phyloP scores from a whole-genome alignment of 2,113 vertebrate species.

The Butastur rufipennis region DNA sequence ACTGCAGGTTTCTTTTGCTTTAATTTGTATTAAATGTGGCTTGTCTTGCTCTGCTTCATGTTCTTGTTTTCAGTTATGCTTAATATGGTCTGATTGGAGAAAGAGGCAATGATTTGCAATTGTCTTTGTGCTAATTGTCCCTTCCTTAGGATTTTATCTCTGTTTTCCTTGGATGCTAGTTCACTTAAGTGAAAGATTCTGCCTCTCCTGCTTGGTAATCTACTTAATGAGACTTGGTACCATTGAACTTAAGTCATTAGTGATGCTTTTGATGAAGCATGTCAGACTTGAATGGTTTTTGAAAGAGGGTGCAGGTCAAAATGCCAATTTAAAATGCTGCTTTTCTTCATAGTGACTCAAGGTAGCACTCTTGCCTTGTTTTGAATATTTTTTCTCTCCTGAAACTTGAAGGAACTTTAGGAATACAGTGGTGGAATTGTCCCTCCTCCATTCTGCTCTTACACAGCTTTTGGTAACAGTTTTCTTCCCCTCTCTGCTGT shows the following conservation, averaged over 20 bases:
- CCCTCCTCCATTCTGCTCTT: neutral
- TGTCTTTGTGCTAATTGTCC: neutral
- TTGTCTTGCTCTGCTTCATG: neutral
- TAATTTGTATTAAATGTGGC: neutral
- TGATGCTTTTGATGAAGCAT: neutral
- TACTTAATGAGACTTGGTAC: neutral
- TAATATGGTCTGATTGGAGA: neutral
- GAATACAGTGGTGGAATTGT: neutral
- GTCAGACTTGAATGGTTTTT: neutral
- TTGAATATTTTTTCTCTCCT: neutral
- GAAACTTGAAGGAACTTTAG: neutral
- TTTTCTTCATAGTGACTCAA: neutral
- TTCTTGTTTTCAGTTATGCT: neutral
- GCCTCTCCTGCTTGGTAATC: neutral
- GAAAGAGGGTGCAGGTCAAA: neutral
- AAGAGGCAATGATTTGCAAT: neutral
- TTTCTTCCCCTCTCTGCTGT: neutral
- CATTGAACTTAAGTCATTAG: neutral
- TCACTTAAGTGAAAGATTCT: neutral
- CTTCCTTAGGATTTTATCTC: neutral
- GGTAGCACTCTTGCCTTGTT: neutral
- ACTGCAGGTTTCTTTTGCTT: neutral
- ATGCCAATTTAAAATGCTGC: neutral
- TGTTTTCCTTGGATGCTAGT: neutral
- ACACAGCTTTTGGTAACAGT: neutral